Conservation (phyloP, 2,797 vertebrate genomes). For the Anguilla megastoma region DNA sequence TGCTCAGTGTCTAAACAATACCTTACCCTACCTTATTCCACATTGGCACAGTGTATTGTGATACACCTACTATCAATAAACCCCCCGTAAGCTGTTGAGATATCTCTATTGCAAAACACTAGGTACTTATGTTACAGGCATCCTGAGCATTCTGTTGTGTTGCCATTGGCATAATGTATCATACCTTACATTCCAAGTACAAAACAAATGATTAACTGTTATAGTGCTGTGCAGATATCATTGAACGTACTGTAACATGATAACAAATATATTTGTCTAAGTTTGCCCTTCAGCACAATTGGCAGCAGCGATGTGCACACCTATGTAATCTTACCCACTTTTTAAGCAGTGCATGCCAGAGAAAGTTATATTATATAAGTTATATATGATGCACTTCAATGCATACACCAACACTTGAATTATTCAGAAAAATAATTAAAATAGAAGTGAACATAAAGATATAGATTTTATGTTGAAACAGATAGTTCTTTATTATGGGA, state of each 20-base stretch:
- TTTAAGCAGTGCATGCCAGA: not conserved
- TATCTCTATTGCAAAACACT: not conserved
- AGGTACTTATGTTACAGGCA: conserved; percentile 14
- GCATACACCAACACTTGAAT: not conserved
- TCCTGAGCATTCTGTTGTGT: not conserved
- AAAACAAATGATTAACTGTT: conserved; percentile 18
- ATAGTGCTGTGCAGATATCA: not conserved
- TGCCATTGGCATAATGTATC: conserved; percentile 19
- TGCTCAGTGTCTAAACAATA: not conserved
- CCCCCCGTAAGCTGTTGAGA: conserved; percentile 7
- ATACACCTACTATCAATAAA: conserved; percentile 16
- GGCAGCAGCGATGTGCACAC: not conserved
- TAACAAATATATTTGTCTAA: not conserved
- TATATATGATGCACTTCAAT: not conserved
- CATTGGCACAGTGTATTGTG: not conserved
- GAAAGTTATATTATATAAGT: not conserved
- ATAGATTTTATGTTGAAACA: not conserved
- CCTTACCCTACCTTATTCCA: not conserved
- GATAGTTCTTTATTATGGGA: not conserved
- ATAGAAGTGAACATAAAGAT: not conserved
- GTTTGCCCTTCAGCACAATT: conserved; percentile 13
- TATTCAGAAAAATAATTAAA: not conserved
- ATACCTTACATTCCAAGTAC: conserved; percentile 1
- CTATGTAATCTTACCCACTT: not conserved
- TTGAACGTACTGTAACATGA: conserved; percentile 6